Conservation (phyloP, 2,888 invertebrate species). For the Meliscaeva auricollis region DNA sequence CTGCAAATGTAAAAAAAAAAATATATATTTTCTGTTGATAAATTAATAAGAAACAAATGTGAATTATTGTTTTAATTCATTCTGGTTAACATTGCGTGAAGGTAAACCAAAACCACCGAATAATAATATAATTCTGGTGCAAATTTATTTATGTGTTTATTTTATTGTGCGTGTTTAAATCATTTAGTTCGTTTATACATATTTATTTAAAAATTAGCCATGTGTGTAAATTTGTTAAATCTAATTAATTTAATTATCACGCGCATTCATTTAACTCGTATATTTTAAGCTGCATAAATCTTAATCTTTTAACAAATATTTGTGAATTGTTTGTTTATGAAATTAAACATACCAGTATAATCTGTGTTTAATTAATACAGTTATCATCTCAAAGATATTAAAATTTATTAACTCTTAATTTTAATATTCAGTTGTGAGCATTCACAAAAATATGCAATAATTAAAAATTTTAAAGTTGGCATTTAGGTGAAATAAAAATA, state of each 20-base stretch:
- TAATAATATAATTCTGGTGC: not conserved
- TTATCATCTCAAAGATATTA: not conserved
- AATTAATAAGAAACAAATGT: too few relatives aligned
- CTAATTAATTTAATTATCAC: conserved; percentile 38
- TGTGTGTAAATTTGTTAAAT: conserved; percentile 39
- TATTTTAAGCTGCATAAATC: not conserved
- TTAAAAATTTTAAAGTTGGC: too few relatives aligned
- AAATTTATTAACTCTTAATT: not conserved
- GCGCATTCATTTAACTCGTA: conserved; percentile 3
- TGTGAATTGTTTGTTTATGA: conserved; percentile 24
- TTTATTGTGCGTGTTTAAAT: conserved; percentile 27
- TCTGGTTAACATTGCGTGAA: not conserved
- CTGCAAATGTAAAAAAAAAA: too few relatives aligned
- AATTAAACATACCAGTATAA: not conserved
- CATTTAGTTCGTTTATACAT: conserved; percentile 4
- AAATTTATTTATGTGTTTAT: conserved; percentile 5
- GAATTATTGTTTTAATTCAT: not conserved
- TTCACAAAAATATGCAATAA: not conserved
- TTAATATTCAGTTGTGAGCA: too few relatives aligned
- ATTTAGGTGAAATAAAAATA: too few relatives aligned
- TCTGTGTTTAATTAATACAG: not conserved
- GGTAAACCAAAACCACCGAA: not conserved
- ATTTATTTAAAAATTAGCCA: not conserved
- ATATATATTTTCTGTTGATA: too few relatives aligned
- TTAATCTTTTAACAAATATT: conserved; percentile 4